phyloP scores from a whole-genome alignment of 2,797 vertebrate species.

The Poeciliopsis presidionis region DNA sequence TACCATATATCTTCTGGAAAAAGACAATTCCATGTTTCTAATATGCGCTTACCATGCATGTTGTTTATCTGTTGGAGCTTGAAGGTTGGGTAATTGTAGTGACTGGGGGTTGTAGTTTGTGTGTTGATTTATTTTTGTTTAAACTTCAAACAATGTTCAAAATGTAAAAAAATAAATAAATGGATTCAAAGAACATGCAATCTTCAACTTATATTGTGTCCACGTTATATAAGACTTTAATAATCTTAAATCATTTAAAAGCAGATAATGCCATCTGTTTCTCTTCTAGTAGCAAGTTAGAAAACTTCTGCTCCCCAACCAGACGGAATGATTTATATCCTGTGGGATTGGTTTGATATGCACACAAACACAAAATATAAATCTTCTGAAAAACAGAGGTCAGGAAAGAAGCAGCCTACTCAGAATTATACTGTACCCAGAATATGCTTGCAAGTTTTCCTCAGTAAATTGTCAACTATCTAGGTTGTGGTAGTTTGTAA shows the following conservation, averaged over 20 bases:
- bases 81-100: background rate
- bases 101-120: background rate
- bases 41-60: background rate
- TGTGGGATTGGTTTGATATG: conserved; percentile 11
- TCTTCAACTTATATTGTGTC: background rate
- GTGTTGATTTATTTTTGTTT: background rate
- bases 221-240: background rate
- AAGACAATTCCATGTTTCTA: background rate
- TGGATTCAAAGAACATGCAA: background rate
- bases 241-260: background rate
- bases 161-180: background rate
- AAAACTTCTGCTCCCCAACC: background rate
- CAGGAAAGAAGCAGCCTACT: conserved; percentile 29
- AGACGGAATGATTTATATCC: background rate
- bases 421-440: conserved; percentile 41
- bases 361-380: conserved; percentile 21
- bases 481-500: conserved; percentile 5
- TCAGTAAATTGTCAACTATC: conserved; percentile 2
- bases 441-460: conserved; percentile 31
- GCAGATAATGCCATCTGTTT: background rate
- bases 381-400: conserved; percentile 21
- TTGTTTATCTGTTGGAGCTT: background rate
- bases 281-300: background rate
- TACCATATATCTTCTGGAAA: background rate
- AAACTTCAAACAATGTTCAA: background rate